These are phyloP conservation scores for Eurystomus gularis DNA, from an alignment of 2,113 vertebrate genomes.

Conservation along the genomic window DNA sequence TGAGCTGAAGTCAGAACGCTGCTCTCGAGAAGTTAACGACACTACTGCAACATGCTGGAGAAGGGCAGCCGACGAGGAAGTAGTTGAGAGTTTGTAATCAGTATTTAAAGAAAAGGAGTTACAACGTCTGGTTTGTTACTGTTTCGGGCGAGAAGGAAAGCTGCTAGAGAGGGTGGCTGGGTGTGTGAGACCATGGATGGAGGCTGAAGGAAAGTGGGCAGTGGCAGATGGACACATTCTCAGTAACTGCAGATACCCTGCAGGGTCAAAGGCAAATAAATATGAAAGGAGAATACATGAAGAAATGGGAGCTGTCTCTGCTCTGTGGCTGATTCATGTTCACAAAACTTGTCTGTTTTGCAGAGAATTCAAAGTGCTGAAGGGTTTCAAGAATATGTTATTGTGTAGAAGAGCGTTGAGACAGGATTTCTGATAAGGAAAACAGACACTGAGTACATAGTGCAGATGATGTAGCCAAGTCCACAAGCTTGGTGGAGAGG, in stretches of 20 bases:
- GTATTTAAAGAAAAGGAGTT: not conserved
- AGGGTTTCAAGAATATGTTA: not conserved
- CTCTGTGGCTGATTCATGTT: not conserved
- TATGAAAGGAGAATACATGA: not conserved
- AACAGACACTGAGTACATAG: too few relatives aligned
- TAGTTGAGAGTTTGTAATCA: not conserved
- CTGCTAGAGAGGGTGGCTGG: not conserved
- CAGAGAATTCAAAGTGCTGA: not conserved
- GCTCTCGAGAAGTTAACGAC: not conserved
- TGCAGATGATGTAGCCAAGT: not conserved
- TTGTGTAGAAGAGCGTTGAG: not conserved
- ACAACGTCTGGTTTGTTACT: not conserved
- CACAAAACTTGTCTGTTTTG: not conserved
- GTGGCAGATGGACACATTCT: not conserved
- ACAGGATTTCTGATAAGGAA: not conserved
- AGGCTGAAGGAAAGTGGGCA: not conserved
- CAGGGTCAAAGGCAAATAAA: not conserved
- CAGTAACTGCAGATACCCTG: not conserved
- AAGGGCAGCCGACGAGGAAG: not conserved
- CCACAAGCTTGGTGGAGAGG: not conserved
- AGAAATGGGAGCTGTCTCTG: not conserved
- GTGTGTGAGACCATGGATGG: not conserved
- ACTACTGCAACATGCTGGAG: not conserved
- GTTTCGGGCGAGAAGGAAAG: not conserved
- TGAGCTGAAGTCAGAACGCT: not conserved